phyloP scores from a whole-genome alignment of 92 coral and sea anemone genomes.

The Nematostella vectensis region DNA sequence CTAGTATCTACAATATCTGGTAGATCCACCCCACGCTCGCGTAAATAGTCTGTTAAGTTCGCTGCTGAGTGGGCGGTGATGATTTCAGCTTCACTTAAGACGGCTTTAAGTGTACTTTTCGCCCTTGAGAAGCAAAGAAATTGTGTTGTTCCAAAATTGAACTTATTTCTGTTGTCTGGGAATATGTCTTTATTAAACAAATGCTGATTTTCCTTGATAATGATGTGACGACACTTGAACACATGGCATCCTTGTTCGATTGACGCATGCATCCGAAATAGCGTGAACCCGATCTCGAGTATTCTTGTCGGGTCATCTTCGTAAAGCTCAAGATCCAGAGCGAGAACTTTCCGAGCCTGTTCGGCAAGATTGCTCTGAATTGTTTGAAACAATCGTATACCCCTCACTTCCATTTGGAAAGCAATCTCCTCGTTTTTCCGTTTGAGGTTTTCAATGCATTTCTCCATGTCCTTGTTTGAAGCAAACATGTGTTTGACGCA shows the following conservation, averaged over 20 bases:
- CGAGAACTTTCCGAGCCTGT: conserved; percentile 9
- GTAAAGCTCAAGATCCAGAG: conserved; percentile 22
- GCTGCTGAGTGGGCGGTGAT: conserved; percentile 19
- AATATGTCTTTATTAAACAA: conserved; percentile 14
- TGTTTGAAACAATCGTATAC: conserved; percentile 19
- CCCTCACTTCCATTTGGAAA: conserved; percentile 21
- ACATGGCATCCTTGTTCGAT: conserved; percentile 2
- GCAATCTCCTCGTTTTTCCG: conserved; percentile 26
- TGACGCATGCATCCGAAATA: conserved; percentile 10
- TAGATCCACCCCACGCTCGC: conserved; percentile 6
- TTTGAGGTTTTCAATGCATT: conserved; percentile 12
- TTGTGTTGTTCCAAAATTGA: conserved; percentile 17
- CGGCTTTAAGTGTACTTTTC: conserved; percentile 3
- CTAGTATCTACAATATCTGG: conserved; percentile 18
- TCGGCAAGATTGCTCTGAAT: conserved; percentile 8
- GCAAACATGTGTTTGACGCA: conserved; percentile 28
- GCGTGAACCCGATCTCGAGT: conserved; percentile 20
- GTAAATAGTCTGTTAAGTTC: conserved; percentile 8
- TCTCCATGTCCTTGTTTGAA: conserved; percentile 12
- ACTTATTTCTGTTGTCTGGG: conserved; percentile 22
- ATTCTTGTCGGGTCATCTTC: conserved; percentile 25
- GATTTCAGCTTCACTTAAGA: conserved; percentile 7
- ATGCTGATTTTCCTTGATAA: conserved; percentile 25
- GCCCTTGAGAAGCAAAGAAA: conserved; percentile 6
- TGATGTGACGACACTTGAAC: conserved; percentile 8